These are phyloP conservation scores for Coptodon rendalli DNA, from an alignment of 2,113 vertebrate genomes.

Conservation along the genomic window DNA sequence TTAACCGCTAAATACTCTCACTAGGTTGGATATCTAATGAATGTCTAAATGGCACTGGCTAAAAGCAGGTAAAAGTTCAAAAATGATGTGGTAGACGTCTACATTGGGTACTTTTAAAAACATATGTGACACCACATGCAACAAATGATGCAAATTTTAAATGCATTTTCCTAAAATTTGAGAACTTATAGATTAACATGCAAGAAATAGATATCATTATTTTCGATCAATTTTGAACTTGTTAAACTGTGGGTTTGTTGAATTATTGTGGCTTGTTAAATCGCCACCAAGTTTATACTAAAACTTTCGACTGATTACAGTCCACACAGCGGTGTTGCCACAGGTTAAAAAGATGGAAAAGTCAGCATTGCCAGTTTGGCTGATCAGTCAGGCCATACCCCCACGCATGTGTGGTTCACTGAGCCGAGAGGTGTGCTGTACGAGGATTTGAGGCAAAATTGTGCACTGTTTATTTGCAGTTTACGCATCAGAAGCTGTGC, in stretches of 20 bases:
- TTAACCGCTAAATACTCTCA: background rate
- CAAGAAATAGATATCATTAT: background rate
- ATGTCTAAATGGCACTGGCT: background rate
- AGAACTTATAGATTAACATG: background rate
- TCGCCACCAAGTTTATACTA: background rate
- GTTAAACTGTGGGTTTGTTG: background rate
- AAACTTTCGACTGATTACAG: background rate
- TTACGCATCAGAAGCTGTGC: background rate
- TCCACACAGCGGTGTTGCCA: background rate
- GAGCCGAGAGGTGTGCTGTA: background rate
- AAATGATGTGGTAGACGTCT: background rate
- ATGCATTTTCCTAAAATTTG: background rate
- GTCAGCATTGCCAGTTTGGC: background rate
- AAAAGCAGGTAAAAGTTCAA: background rate
- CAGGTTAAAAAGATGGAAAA: background rate
- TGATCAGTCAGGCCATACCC: background rate
- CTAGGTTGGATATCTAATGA: background rate
- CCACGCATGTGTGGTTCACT: background rate
- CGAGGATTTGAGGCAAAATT: background rate
- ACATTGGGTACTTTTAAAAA: background rate
- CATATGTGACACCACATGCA: background rate
- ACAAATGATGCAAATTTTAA: background rate
- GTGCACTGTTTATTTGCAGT: background rate
- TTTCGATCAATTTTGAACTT: background rate
- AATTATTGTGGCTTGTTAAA: background rate